Conservation (phyloP, 37 sponge, comb jelly and placozoan genomes). For the Haliclona indistincta region DNA sequence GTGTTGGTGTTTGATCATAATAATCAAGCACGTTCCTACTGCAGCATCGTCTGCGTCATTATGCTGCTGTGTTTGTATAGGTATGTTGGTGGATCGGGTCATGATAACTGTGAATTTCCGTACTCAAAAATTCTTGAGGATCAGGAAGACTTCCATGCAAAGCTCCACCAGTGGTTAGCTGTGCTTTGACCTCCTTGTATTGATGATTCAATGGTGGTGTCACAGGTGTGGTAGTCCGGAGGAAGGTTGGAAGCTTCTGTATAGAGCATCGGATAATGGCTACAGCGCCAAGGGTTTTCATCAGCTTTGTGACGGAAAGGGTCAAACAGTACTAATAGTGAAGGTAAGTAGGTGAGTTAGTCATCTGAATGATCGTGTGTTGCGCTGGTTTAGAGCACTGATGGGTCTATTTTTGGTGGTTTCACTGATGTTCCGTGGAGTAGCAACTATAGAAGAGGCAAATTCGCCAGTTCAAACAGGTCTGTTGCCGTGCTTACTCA, state of each 20-base stretch:
- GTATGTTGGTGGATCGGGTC: not conserved
- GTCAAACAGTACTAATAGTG: conserved; percentile 60
- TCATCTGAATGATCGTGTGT: not conserved
- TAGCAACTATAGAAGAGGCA: conserved; percentile 65
- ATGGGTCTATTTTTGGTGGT: conserved; percentile 82
- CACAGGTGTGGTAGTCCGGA: conserved; percentile 48
- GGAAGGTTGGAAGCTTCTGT: conserved; percentile 73
- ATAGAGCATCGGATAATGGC: conserved; percentile 74
- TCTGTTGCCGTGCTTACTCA: not conserved
- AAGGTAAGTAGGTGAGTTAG: not conserved
- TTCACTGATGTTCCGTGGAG: conserved; percentile 77
- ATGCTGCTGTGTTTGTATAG: conserved; percentile 13
- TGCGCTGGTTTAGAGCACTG: conserved; percentile 26
- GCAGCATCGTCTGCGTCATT: conserved; percentile 3
- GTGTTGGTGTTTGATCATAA: too few species aligned
- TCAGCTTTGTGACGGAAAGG: conserved; percentile 60
- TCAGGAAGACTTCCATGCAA: conserved; percentile 30
- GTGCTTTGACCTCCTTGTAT: not conserved
- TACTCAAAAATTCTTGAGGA: conserved; percentile 35
- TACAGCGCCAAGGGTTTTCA: conserved; percentile 71
- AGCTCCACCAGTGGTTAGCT: conserved; percentile 51
- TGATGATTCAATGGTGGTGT: not conserved
- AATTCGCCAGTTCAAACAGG: conserved; percentile 64
- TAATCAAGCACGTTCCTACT: not conserved
- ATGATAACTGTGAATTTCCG: not conserved